phyloP scores from a whole-genome alignment of 1,140 invertebrate genomes.

The Temnothorax curvispinosus region DNA sequence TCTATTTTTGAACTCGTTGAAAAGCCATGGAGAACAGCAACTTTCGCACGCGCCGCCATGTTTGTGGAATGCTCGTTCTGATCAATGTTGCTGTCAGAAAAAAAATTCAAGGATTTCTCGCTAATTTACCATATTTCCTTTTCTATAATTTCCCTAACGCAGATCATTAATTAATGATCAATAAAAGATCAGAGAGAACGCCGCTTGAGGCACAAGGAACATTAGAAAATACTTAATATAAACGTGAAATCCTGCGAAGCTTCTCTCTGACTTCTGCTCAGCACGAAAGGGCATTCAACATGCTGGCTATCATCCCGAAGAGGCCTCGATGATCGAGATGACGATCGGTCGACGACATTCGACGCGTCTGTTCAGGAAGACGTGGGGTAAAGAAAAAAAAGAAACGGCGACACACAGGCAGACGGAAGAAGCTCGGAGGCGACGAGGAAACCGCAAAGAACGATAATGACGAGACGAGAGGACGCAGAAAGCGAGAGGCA shows the following conservation, averaged over 20 bases:
- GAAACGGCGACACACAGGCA: not conserved
- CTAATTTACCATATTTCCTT: not conserved
- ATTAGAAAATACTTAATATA: not conserved
- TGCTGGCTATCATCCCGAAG: not conserved
- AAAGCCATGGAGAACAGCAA: slow-evolving; percentile 15
- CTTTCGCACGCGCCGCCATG: slow-evolving; percentile 13
- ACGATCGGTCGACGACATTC: slow-evolving; percentile 53
- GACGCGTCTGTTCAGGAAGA: slow-evolving; percentile 15
- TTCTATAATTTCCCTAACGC: not conserved
- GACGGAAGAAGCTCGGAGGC: slow-evolving; percentile 33
- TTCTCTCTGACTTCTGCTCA: not conserved
- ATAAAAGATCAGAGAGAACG: not conserved
- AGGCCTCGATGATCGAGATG: not conserved
- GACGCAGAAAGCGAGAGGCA: slow-evolving; percentile 41
- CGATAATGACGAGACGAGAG: slow-evolving; percentile 78
- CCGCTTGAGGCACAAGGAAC: not conserved
- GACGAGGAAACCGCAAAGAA: slow-evolving; percentile 68
- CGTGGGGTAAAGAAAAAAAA: not conserved
- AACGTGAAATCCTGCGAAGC: not conserved
- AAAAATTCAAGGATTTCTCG: not conserved
- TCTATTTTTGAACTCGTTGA: slow-evolving; percentile 61
- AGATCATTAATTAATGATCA: not conserved
- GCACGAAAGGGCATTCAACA: not conserved
- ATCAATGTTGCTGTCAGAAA: not conserved
- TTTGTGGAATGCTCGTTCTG: slow-evolving; percentile 23